Evolutionary conservation across 2,888 invertebrate species (phyloP), one percentile per base, ranked within the genome.

Genomic region (Leptura quadrifasciata): DNA sequence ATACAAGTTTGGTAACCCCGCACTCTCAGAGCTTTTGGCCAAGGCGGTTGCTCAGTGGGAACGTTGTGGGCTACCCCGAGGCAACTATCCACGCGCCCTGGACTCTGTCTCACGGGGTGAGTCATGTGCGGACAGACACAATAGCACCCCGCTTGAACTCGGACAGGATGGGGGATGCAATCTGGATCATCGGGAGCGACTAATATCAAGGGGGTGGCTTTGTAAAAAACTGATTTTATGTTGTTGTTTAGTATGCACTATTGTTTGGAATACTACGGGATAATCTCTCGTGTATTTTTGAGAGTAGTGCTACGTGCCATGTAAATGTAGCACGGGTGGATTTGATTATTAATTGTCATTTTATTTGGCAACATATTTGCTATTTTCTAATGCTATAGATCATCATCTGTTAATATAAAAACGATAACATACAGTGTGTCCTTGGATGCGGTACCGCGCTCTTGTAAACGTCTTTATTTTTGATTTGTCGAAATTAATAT

Each of bases 21-120:
- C 69, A 70, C 69, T 70, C 58, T 70, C 69, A 54, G 69, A 60
- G 69, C 84, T 86, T 85, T 87, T 88, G 88, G 88, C 88, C 88
- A 87, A 85, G 85, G 88, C 86, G 89, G 89, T 89, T 88, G 89
- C 86, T 89, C 89, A 88, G 89, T 88, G 89, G 89, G 89, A 88
- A 88, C 88, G 88, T 89, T 89, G 89, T 86, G 89, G 89, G 85
- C 85, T 86, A 85, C 85, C 87, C 86, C 82, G 83, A 85, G 84
- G 87, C 85, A 83, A 84, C 81, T 85, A 84, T 85, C 85, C 86
- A 86, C 86, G 86, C 86, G 85, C 81, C 85, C 61, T 55, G 67
- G 61, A 65, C 58, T 65, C 52, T 47, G 61, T 70, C 84, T 82
- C 82, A 81, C 83, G 81, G 81, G 79, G 73, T 78, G 80, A 79